Conservation (phyloP, 2,888 invertebrate genomes). For the Fragum whitleyi region DNA sequence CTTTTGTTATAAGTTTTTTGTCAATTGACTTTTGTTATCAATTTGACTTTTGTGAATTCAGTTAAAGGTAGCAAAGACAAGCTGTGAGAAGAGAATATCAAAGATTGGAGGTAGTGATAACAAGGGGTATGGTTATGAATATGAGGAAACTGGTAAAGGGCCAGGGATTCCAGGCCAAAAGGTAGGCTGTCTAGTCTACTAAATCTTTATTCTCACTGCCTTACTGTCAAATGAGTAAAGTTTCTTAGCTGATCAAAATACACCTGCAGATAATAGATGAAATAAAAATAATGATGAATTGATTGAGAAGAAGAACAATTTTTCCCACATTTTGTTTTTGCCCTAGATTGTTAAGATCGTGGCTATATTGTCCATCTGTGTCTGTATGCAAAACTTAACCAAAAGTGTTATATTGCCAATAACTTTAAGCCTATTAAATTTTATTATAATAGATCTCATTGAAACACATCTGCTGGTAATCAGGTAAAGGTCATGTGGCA, state of each 20-base stretch:
- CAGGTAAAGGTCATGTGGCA: too few species aligned
- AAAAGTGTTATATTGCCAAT: too few species aligned
- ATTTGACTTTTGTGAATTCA: too few species aligned
- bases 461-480: too few species aligned
- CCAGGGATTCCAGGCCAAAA: conserved; percentile 67
- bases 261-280: neutral
- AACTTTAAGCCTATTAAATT: too few species aligned
- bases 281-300: neutral
- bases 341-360: too few species aligned
- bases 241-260: neutral
- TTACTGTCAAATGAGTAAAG: neutral
- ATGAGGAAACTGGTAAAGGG: conserved; percentile 58
- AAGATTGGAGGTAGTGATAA: conserved; percentile 80
- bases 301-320: too few species aligned
- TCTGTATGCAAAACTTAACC: too few species aligned
- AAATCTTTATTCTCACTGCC: neutral
- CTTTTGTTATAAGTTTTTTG: too few species aligned
- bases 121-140: conserved; percentile 70
- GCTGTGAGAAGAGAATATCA: conserved; percentile 82
- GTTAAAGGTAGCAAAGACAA: conserved; percentile 83
- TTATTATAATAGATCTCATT: too few species aligned
- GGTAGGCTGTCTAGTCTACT: conserved; percentile 36
- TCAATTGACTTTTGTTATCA: neutral
- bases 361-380: too few species aligned
- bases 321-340: too few species aligned